Percentiles rank a stretch among this genome's conserved stretches.
Evolutionary conservation across 2,113 vertebrate species (phyloP).

Genomic region (Gymnorhina tibicen): DNA sequence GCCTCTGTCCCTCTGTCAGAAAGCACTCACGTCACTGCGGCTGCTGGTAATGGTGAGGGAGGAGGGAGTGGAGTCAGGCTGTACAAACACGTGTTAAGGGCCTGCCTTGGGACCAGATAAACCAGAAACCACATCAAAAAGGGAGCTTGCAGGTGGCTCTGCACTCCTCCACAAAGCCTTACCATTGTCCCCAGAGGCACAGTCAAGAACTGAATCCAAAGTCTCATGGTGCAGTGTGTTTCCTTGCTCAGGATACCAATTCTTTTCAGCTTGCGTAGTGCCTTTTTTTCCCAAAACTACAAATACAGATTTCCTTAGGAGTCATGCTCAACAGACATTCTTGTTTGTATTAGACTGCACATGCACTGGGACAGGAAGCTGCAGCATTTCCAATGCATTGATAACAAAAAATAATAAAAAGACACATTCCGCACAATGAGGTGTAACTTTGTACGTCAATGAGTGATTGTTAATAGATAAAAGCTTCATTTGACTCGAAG

Average conservation of each 20-base stretch:
- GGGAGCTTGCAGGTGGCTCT: background rate
- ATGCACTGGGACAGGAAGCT: conserved; percentile 7
- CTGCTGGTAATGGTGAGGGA: background rate
- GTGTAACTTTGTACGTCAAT: background rate
- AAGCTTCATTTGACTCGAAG: background rate
- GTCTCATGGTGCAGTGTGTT: background rate
- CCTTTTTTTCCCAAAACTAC: background rate
- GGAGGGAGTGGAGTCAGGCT: background rate
- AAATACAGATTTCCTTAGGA: conserved; percentile 24
- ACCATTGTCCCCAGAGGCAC: background rate
- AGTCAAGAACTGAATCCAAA: background rate
- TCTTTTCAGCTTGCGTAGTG: background rate
- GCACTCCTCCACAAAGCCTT: background rate
- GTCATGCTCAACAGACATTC: background rate
- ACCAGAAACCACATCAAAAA: background rate
- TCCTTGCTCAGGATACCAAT: background rate
- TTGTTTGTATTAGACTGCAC: background rate
- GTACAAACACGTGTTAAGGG: background rate
- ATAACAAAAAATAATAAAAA: conserved; percentile 12
- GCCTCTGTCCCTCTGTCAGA: background rate
- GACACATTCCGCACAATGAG: background rate
- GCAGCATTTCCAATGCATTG: background rate
- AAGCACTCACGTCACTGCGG: background rate
- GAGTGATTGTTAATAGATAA: background rate
- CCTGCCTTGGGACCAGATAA: background rate